phyloP scores from a whole-genome alignment of 92 coral and sea anemone genomes.

The Palythoa heliodiscus region DNA sequence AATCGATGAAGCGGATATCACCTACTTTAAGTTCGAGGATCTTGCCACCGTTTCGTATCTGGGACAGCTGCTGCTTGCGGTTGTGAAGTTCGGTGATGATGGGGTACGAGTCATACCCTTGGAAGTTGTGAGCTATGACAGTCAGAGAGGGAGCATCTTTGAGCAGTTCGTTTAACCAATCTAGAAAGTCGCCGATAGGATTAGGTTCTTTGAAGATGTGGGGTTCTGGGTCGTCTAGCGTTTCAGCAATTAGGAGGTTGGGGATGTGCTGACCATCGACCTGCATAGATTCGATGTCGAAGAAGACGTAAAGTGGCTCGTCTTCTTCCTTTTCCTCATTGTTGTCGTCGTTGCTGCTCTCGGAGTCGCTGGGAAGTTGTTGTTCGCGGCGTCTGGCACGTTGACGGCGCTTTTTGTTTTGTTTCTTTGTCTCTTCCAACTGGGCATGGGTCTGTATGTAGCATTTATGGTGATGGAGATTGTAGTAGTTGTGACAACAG shows the following conservation, averaged over 20 bases:
- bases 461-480: too few relatives aligned
- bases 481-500: too few relatives aligned
- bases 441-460: too few relatives aligned
- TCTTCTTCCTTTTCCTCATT: conserved; percentile 3
- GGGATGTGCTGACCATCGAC: neutral
- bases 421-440: too few relatives aligned
- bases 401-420: too few relatives aligned
- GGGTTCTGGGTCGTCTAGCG: neutral
- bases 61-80: neutral
- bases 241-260: neutral
- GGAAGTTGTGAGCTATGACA: neutral
- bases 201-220: neutral
- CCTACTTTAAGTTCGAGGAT: conserved; percentile 7
- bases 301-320: neutral
- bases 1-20: neutral
- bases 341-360: too few relatives aligned
- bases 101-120: conserved; percentile 7
- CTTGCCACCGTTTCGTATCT: conserved; percentile 16
- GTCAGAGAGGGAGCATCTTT: neutral
- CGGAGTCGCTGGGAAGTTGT: too few relatives aligned
- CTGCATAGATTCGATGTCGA: neutral
- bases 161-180: too few relatives aligned
- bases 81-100: neutral
- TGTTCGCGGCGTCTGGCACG: too few relatives aligned
- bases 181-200: neutral